These are phyloP conservation scores for Pituophis catenifer DNA, from an alignment of 2,113 vertebrate genomes.

Conservation along the genomic window DNA sequence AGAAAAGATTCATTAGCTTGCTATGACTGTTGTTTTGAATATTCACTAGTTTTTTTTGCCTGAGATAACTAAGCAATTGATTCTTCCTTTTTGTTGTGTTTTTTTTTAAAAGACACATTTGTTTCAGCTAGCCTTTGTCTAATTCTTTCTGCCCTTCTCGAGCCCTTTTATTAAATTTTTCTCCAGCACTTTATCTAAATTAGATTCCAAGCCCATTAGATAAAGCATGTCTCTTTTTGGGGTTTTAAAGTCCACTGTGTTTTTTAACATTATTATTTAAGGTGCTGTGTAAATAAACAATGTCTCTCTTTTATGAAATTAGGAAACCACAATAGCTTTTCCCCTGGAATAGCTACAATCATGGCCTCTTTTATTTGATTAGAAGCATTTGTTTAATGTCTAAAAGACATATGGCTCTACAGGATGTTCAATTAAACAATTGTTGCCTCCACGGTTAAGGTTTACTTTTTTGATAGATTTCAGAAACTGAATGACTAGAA, in stretches of 20 bases:
- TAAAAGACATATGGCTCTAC: conserved; percentile 19
- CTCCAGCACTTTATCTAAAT: neutral
- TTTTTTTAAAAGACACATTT: neutral
- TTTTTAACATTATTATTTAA: conserved; percentile 26
- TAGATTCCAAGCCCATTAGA: conserved; percentile 1
- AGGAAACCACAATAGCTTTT: conserved; percentile 36
- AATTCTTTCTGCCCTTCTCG: neutral
- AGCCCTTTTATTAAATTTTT: neutral
- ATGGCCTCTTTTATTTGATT: conserved; percentile 28
- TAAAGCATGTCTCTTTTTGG: neutral
- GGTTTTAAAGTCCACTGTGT: conserved; percentile 30
- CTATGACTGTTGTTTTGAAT: neutral
- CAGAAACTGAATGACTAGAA: neutral
- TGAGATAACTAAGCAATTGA: neutral
- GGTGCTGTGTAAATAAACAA: conserved; percentile 35
- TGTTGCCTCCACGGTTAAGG: neutral
- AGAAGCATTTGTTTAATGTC: conserved; percentile 14
- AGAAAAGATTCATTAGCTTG: neutral
- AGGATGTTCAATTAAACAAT: conserved; percentile 34
- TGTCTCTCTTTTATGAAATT: neutral
- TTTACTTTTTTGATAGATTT: neutral
- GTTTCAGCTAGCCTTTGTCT: neutral
- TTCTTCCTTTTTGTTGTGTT: neutral
- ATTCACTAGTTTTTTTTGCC: neutral
- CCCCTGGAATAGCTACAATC: conserved; percentile 23